Conservation (phyloP, 2,113 vertebrate species). For the Erinaceus europaeus region DNA sequence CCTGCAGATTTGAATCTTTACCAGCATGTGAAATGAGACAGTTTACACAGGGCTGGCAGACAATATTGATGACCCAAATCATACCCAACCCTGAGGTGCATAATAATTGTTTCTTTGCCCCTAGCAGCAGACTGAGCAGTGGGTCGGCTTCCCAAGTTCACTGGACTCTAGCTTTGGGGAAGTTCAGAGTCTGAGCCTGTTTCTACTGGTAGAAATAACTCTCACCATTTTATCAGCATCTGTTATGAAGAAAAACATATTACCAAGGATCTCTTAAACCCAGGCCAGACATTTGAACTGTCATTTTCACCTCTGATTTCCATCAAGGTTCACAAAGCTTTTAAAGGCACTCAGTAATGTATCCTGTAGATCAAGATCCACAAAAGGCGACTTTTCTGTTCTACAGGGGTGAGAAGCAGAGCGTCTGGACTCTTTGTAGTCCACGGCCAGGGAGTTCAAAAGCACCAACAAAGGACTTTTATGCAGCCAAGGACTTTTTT, state of each 20-base stretch:
- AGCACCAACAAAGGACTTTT: conserved; percentile 85
- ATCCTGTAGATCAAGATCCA: conserved; percentile 83
- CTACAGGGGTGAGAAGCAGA: conserved; percentile 81
- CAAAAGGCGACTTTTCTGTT: conserved; percentile 80
- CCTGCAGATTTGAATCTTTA: neutral
- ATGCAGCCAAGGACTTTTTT: conserved; percentile 83
- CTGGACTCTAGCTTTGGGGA: conserved; percentile 34
- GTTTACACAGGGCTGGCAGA: neutral
- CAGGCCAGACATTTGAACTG: conserved; percentile 86
- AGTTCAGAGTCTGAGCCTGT: conserved; percentile 70
- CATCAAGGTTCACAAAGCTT: conserved; percentile 84
- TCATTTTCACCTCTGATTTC: conserved; percentile 88
- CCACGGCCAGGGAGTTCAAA: conserved; percentile 86
- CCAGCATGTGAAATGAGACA: neutral
- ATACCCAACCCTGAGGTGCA: neutral
- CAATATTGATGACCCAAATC: neutral
- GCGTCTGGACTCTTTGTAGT: conserved; percentile 83
- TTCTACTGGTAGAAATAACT: conserved; percentile 75
- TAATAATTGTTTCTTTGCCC: neutral
- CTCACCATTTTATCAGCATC: conserved; percentile 70
- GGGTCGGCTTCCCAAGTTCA: conserved; percentile 34
- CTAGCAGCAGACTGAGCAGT: neutral
- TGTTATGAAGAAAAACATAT: conserved; percentile 83
- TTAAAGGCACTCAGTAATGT: conserved; percentile 81
- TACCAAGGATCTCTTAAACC: conserved; percentile 81